Conservation (phyloP, 64 coral and sea anemone species). For the Catalaphyllia jardinei region DNA sequence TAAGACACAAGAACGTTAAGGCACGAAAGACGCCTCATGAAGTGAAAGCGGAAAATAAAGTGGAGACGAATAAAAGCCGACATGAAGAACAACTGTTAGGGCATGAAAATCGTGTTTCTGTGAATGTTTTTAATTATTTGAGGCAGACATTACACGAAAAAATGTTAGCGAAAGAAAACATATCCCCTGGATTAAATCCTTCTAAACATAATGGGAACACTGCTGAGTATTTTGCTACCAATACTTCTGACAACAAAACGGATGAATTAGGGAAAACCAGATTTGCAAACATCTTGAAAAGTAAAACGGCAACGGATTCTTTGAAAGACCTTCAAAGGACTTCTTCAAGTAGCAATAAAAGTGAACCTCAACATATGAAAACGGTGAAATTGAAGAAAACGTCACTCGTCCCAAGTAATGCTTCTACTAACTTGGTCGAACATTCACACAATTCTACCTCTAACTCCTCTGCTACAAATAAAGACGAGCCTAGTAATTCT, state of each 20-base stretch:
- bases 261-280: not conserved
- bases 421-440: not conserved
- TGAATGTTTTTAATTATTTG: not conserved
- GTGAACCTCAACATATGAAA: not conserved
- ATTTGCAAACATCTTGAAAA: not conserved
- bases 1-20: not conserved
- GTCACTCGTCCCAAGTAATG: not conserved
- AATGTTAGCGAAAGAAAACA: not conserved
- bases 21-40: not conserved
- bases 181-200: not conserved
- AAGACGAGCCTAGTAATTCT: not conserved
- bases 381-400: not conserved
- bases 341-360: not conserved
- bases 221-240: not conserved
- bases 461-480: not conserved
- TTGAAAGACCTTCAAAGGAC: not conserved
- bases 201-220: not conserved
- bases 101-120: not conserved
- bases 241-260: not conserved
- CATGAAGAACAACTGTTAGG: not conserved
- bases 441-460: not conserved
- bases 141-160: not conserved
- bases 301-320: not conserved
- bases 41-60: not conserved
- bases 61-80: not conserved